A percentile compares a stretch with the other conserved stretches of the same genome.
These are phyloP conservation scores for Ophioninae sp. DNA, from an alignment of 2,888 invertebrate species.

Conservation along the genomic window DNA sequence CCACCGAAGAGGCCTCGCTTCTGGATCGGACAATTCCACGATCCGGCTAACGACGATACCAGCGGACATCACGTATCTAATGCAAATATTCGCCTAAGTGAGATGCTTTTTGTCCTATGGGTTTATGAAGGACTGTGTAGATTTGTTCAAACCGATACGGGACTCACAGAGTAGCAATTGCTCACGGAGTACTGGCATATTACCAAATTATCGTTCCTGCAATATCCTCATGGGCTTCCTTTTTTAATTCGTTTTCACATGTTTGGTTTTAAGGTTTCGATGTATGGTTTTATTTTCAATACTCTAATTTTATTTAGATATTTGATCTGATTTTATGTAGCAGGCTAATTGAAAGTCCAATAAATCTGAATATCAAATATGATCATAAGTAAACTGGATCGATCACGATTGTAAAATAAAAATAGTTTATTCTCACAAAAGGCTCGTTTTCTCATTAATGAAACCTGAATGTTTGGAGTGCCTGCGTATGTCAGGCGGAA, in stretches of 20 bases:
- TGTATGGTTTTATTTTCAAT: no score
- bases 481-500: background rate
- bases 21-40: constrained; percentile 4
- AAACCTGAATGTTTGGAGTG: background rate
- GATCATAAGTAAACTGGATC: background rate
- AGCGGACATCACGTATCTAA: constrained; percentile 36
- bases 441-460: background rate
- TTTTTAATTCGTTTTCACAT: background rate
- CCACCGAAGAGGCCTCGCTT: constrained; percentile 18
- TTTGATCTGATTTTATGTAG: no score
- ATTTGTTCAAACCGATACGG: background rate
- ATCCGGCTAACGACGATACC: constrained; percentile 14
- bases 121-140: background rate
- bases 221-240: background rate
- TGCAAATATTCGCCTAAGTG: background rate
- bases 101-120: background rate
- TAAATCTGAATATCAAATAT: no score
- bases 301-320: no score
- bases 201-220: background rate
- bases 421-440: background rate
- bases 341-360: no score
- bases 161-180: background rate
- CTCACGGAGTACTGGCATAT: background rate
- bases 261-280: no score
- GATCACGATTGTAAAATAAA: background rate